phyloP scores from a whole-genome alignment of 2,113 vertebrate species.

The Pavo muticus region DNA sequence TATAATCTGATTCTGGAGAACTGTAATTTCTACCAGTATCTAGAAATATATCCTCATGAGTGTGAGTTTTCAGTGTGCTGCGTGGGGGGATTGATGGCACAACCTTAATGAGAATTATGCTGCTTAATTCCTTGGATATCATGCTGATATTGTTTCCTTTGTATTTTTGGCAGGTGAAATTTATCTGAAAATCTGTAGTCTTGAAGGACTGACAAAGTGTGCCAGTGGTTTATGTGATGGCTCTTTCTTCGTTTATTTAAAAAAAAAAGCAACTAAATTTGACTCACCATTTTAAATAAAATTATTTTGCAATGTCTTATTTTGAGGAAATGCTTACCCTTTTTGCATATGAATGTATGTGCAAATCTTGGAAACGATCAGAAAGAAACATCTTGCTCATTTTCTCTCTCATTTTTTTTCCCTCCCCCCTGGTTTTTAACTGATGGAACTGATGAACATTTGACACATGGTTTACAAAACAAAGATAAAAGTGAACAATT shows the following conservation, averaged over 20 bases:
- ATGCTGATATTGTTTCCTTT: not conserved
- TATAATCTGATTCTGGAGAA: conserved; percentile 23
- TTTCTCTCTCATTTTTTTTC: not conserved
- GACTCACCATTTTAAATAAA: not conserved
- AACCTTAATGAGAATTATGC: not conserved
- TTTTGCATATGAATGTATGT: not conserved
- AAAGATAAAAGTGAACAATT: not conserved
- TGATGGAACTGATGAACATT: not conserved
- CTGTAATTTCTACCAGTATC: conserved; percentile 13
- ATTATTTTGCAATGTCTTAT: not conserved
- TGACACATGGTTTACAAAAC: not conserved
- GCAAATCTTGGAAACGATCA: not conserved
- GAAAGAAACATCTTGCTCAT: not conserved
- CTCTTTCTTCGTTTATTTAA: not conserved
- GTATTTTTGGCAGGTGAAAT: not conserved
- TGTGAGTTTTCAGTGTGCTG: not conserved
- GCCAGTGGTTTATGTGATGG: not conserved
- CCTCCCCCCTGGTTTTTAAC: not conserved
- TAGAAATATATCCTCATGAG: not conserved
- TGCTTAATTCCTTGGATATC: not conserved
- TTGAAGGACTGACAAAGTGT: not conserved
- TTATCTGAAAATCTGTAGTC: not conserved
- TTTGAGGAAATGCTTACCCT: not conserved
- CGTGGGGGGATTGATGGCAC: not conserved
- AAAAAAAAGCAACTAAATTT: not conserved